A percentile compares a stretch with the other conserved stretches of the same genome.
These are phyloP conservation scores for Periophthalmus magnuspinnatus DNA, from an alignment of 2,797 vertebrate genomes.

Conservation along the genomic window DNA sequence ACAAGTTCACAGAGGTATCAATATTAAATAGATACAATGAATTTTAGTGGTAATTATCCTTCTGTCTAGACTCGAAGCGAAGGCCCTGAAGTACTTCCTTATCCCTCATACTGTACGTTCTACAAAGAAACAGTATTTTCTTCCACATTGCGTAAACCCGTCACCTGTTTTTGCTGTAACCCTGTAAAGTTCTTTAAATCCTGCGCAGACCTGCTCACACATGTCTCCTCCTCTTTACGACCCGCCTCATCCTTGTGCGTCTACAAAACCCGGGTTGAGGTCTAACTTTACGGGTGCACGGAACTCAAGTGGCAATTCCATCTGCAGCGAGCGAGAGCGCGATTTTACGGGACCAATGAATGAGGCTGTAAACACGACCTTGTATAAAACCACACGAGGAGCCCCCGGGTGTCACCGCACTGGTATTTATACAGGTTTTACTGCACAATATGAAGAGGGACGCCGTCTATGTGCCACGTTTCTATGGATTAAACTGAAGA, in stretches of 20 bases:
- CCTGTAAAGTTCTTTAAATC: not conserved
- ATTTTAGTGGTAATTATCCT: too few species aligned
- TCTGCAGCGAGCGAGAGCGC: not conserved
- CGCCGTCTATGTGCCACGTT: not conserved
- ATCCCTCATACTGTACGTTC: too few species aligned
- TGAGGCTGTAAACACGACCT: constrained; percentile 47
- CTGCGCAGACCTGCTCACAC: not conserved
- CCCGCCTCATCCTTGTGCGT: not conserved
- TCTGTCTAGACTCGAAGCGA: too few species aligned
- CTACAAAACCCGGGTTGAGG: not conserved
- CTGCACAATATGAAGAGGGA: too few species aligned
- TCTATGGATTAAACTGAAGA: too few species aligned
- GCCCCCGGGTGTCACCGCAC: not conserved
- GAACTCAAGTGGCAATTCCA: not conserved
- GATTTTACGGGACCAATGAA: not conserved
- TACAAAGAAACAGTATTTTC: not conserved
- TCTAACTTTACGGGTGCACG: not conserved
- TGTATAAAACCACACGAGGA: constrained; percentile 21
- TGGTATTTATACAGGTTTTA: constrained; percentile 1
- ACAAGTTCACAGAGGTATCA: too few species aligned
- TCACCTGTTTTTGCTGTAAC: not conserved
- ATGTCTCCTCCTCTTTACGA: not conserved
- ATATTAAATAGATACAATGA: too few species aligned
- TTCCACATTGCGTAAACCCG: not conserved
- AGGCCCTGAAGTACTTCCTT: too few species aligned